Evolutionary conservation across 2,113 vertebrate genomes (phyloP).

Genomic region (Equus quagga): DNA sequence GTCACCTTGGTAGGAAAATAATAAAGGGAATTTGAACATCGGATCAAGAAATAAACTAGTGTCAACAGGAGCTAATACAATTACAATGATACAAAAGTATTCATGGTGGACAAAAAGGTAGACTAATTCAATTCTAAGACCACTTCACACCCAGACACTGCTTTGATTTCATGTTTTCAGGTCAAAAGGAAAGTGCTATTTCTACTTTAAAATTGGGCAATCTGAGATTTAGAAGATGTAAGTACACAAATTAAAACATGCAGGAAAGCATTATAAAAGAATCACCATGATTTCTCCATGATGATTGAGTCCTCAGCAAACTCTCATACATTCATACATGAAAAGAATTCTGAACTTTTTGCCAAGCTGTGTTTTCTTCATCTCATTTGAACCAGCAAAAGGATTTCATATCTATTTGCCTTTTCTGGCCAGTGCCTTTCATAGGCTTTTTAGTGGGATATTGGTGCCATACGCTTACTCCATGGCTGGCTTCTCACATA

Average conservation of each 20-base stretch:
- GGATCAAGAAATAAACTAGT: background rate
- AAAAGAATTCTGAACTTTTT: background rate
- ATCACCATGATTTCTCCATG: background rate
- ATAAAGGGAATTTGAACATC: background rate
- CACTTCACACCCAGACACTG: background rate
- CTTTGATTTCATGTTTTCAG: background rate
- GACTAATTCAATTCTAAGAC: background rate
- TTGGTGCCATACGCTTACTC: background rate
- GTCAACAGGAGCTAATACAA: background rate
- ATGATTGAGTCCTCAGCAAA: background rate
- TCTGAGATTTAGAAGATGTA: background rate
- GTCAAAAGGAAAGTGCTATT: background rate
- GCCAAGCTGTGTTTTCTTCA: background rate
- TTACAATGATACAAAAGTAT: background rate
- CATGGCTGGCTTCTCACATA: background rate
- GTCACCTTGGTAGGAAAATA: background rate
- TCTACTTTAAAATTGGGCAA: background rate
- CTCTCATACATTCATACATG: background rate
- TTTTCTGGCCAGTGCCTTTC: background rate
- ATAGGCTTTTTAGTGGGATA: background rate
- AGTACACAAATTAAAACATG: background rate
- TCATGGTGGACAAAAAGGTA: background rate
- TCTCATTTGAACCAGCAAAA: background rate
- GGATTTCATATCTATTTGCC: background rate
- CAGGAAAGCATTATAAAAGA: background rate